A percentile compares a stretch with the other conserved stretches of the same genome.
phyloP scores from a whole-genome alignment of 2,888 invertebrate genomes.

The Drosophila barbarae region DNA sequence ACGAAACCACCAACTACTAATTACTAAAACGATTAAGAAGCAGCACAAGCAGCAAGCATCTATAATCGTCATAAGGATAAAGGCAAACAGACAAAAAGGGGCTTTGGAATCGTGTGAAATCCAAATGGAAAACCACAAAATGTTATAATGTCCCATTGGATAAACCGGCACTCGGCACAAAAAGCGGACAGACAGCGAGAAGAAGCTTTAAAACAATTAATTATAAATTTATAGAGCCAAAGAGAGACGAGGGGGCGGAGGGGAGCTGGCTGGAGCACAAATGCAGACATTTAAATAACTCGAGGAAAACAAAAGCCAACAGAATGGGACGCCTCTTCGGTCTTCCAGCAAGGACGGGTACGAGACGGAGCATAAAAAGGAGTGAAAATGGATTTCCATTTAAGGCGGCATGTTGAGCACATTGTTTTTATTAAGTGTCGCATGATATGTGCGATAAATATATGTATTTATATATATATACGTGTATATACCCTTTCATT shows the following conservation, averaged over 20 bases:
- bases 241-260: neutral
- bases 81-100: constrained; percentile 16
- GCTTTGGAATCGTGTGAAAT: constrained; percentile 21
- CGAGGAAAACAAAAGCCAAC: constrained; percentile 42
- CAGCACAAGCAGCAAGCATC: constrained; percentile 5
- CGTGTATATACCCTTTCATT: constrained; percentile 17
- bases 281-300: constrained; percentile 70
- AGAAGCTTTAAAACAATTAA: constrained; percentile 71
- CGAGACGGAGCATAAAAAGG: constrained; percentile 60
- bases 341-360: neutral
- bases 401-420: constrained; percentile 76
- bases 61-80: constrained; percentile 26
- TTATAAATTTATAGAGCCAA: constrained; percentile 57
- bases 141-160: constrained; percentile 48
- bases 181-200: constrained; percentile 35
- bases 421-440: constrained; percentile 79
- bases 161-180: constrained; percentile 23
- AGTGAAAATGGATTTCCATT: constrained; percentile 73
- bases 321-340: neutral
- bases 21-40: constrained; percentile 41
- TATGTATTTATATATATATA: constrained; percentile 4
- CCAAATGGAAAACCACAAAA: constrained; percentile 59
- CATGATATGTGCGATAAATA: constrained; percentile 61
- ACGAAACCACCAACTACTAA: constrained; percentile 33
- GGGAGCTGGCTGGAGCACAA: constrained; percentile 23